Conservation (phyloP, 2,113 vertebrate genomes). For the Sapajus apella region DNA sequence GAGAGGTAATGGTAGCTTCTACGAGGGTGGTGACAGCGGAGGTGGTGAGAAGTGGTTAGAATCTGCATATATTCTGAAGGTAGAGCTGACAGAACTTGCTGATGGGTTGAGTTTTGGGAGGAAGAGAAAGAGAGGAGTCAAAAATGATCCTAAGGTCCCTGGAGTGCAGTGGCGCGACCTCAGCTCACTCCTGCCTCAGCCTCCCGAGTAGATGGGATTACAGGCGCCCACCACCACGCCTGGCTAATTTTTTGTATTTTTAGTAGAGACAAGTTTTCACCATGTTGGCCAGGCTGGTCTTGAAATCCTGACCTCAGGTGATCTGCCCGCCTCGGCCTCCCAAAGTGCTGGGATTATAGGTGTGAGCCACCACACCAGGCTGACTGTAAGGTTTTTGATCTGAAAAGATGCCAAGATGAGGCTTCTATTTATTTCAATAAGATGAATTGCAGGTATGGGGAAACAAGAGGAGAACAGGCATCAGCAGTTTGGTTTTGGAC, state of each 20-base stretch:
- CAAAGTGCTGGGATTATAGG: no score
- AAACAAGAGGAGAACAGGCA: no score
- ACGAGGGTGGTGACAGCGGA: background rate
- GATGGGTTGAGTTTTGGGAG: background rate
- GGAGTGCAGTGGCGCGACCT: no score
- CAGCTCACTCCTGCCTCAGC: no score
- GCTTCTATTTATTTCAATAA: background rate
- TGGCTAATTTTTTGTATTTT: no score
- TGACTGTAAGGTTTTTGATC: background rate
- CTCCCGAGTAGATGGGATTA: no score
- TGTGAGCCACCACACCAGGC: no score
- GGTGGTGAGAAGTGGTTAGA: background rate
- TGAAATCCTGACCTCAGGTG: no score
- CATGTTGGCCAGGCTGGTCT: no score
- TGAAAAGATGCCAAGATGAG: background rate
- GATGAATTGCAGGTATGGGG: background rate
- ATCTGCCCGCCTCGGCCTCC: no score
- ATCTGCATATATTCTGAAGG: background rate
- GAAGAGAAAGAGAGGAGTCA: background rate
- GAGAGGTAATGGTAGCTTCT: conserved; percentile 7
- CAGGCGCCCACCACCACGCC: no score
- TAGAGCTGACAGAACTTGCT: conserved; percentile 14
- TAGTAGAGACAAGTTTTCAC: no score
- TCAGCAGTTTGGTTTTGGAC: background rate
- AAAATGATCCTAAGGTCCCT: background rate